These are phyloP conservation scores for Zaprionus lineosus DNA, from an alignment of 2,888 invertebrate genomes.

Conservation along the genomic window DNA sequence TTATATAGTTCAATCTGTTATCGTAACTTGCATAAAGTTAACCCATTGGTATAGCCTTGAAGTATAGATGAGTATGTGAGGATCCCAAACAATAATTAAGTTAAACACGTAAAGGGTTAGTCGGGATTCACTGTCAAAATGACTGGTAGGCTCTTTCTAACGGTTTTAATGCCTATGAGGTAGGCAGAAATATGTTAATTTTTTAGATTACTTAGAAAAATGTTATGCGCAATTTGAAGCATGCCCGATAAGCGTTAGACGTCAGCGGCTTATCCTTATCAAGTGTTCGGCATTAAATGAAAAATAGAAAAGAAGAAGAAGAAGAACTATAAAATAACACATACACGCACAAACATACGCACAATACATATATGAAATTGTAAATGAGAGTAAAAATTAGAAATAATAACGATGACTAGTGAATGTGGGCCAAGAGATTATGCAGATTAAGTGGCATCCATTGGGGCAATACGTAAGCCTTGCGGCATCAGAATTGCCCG, in stretches of 20 bases:
- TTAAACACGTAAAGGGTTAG: no score
- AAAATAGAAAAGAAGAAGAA: slow-evolving; percentile 33
- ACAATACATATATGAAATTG: not conserved
- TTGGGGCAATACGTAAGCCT: slow-evolving; percentile 22
- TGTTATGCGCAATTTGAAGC: slow-evolving; percentile 19
- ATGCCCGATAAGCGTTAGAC: slow-evolving; percentile 22
- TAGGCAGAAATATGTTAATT: not conserved
- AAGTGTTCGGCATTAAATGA: slow-evolving; percentile 33
- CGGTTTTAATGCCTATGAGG: no score
- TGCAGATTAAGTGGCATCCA: slow-evolving; percentile 34
- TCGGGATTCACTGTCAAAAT: no score
- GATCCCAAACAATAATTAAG: no score
- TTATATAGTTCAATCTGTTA: no score
- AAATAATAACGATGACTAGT: slow-evolving; percentile 59
- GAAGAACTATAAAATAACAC: slow-evolving; percentile 22
- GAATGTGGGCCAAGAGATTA: slow-evolving; percentile 62
- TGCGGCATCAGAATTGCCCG: slow-evolving; percentile 43
- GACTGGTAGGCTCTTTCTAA: no score
- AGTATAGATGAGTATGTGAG: no score
- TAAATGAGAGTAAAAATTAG: not conserved
- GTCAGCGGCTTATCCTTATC: slow-evolving; percentile 40
- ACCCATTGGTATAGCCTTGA: no score
- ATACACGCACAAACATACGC: slow-evolving; percentile 8
- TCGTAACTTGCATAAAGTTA: no score
- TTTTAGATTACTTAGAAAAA: slow-evolving; percentile 7